These are phyloP conservation scores for Allophyes oxyacanthae DNA, from an alignment of 2,888 invertebrate genomes.

Conservation along the genomic window DNA sequence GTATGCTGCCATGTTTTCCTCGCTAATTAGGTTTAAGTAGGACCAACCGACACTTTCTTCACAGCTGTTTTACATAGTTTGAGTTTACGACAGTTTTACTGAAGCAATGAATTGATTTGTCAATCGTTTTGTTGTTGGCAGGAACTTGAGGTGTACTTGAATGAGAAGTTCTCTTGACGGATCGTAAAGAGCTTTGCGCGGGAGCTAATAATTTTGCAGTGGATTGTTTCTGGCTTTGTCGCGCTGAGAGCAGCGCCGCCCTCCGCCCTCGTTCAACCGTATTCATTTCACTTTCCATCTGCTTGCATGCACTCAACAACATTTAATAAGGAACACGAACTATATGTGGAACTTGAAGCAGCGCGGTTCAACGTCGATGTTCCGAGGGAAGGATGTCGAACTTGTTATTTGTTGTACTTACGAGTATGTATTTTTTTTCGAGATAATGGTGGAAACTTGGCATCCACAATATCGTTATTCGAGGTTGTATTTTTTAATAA, in stretches of 20 bases:
- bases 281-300: conserved; percentile 30
- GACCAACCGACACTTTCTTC: conserved; percentile 23
- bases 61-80: conserved; percentile 38
- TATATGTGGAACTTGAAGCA: neutral
- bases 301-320: conserved; percentile 8
- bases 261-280: conserved; percentile 20
- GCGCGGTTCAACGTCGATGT: neutral
- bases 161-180: conserved; percentile 19
- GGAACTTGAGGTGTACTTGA: conserved; percentile 13
- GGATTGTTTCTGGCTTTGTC: conserved; percentile 25
- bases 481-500: too few relatives aligned
- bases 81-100: conserved; percentile 41
- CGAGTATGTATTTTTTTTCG: too few relatives aligned
- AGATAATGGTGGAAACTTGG: too few relatives aligned
- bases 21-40: conserved; percentile 12
- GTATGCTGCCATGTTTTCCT: conserved; percentile 31
- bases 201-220: conserved; percentile 34
- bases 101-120: conserved; percentile 39
- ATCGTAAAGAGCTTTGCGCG: conserved; percentile 23
- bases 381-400: too few relatives aligned
- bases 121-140: conserved; percentile 30
- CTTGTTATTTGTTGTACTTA: too few relatives aligned
- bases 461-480: neutral
- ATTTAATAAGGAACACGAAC: conserved; percentile 13
- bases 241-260: conserved; percentile 14